phyloP scores from a whole-genome alignment of 2,113 vertebrate genomes.

The Perognathus longimembris region DNA sequence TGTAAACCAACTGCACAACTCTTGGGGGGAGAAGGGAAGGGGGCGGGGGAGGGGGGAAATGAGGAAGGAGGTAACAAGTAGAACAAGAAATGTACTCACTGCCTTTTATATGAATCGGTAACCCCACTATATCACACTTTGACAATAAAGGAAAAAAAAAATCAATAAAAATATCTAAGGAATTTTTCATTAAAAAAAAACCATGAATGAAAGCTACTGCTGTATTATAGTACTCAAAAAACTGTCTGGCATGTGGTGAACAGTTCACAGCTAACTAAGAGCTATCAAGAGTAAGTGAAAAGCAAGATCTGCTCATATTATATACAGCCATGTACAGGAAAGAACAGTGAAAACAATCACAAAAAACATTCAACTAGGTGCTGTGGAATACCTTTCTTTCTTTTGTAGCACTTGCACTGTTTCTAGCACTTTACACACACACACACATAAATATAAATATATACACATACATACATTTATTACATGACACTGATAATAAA shows the following conservation, averaged over 20 bases:
- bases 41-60: too few species aligned
- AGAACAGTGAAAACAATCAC: background rate
- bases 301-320: background rate
- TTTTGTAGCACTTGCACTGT: background rate
- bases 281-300: background rate
- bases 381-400: background rate
- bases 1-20: too few species aligned
- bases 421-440: background rate
- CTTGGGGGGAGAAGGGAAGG: too few species aligned
- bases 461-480: background rate
- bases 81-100: too few species aligned
- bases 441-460: too few species aligned
- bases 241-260: background rate
- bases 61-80: too few species aligned
- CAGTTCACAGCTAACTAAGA: background rate
- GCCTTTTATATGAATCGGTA: too few species aligned
- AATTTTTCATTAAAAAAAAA: background rate
- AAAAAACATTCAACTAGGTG: background rate
- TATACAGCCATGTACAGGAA: background rate
- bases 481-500: background rate
- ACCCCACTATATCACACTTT: too few species aligned
- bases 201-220: background rate
- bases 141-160: too few species aligned
- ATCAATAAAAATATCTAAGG: too few species aligned
- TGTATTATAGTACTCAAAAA: background rate